phyloP scores from a whole-genome alignment of 2,113 vertebrate species.

The Antechinus flavipes region DNA sequence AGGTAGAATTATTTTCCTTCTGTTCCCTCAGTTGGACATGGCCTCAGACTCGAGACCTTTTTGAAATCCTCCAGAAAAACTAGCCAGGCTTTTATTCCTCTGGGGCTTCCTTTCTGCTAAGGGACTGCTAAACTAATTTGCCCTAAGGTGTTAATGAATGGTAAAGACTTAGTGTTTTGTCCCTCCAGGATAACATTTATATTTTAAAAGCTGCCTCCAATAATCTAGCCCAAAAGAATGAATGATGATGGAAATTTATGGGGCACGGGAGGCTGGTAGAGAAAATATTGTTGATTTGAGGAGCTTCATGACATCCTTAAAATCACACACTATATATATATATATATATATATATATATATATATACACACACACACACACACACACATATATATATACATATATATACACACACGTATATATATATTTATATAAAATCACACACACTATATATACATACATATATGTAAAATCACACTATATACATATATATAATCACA shows the following conservation, averaged over 20 bases:
- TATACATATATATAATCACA: too few relatives aligned
- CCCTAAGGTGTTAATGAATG: background rate
- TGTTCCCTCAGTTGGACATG: background rate
- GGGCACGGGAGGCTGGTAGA: background rate
- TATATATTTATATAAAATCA: too few relatives aligned
- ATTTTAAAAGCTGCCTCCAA: background rate
- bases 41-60: background rate
- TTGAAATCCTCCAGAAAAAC: background rate
- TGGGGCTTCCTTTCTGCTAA: background rate
- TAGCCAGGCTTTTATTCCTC: background rate
- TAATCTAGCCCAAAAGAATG: background rate
- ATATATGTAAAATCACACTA: background rate
- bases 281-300: background rate
- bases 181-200: background rate
- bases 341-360: too few relatives aligned
- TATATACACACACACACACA: too few relatives aligned
- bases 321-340: background rate
- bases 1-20: background rate
- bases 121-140: background rate
- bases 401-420: too few relatives aligned
- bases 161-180: background rate
- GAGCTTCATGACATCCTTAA: background rate
- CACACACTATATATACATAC: too few relatives aligned
- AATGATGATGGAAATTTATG: background rate
- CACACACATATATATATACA: too few relatives aligned